Conservation (phyloP, 1,140 invertebrate genomes). For the Chymomyza costata region DNA sequence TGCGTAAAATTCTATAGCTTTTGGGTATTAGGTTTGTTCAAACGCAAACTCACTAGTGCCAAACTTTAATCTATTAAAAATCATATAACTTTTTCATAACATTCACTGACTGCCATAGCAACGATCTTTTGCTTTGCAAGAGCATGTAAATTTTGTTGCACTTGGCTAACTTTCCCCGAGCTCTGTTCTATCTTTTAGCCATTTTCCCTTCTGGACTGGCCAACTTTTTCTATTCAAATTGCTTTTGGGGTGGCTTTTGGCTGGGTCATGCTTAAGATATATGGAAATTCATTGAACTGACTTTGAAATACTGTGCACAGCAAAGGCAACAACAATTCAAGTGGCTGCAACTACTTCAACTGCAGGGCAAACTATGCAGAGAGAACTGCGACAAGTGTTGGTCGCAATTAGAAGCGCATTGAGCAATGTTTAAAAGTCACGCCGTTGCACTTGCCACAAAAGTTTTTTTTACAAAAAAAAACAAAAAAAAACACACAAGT, state of each 20-base stretch:
- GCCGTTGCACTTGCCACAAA: slow-evolving; percentile 1
- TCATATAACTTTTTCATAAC: too few relatives aligned
- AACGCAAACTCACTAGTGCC: too few relatives aligned
- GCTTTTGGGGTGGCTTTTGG: too few relatives aligned
- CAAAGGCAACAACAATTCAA: slow-evolving; percentile 14
- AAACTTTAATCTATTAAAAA: too few relatives aligned
- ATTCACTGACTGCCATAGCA: too few relatives aligned
- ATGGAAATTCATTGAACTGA: slow-evolving; percentile 62
- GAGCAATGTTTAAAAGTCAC: slow-evolving; percentile 57
- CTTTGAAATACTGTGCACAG: slow-evolving; percentile 10
- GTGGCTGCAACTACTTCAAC: slow-evolving; percentile 5
- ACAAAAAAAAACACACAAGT: slow-evolving; percentile 11
- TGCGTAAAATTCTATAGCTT: too few relatives aligned
- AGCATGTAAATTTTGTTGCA: too few relatives aligned
- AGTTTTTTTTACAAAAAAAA: too few relatives aligned
- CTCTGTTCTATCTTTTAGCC: too few relatives aligned
- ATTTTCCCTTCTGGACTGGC: background rate
- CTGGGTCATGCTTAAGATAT: slow-evolving; percentile 20
- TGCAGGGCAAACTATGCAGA: slow-evolving; percentile 37
- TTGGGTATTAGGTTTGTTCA: too few relatives aligned
- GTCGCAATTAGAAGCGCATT: slow-evolving; percentile 64
- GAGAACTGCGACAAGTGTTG: slow-evolving; percentile 13
- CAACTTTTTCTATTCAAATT: background rate
- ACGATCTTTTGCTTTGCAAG: too few relatives aligned
- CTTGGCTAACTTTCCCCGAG: too few relatives aligned